Evolutionary conservation across 1,140 invertebrate species (phyloP).

Genomic region (Eubasilissa regina): DNA sequence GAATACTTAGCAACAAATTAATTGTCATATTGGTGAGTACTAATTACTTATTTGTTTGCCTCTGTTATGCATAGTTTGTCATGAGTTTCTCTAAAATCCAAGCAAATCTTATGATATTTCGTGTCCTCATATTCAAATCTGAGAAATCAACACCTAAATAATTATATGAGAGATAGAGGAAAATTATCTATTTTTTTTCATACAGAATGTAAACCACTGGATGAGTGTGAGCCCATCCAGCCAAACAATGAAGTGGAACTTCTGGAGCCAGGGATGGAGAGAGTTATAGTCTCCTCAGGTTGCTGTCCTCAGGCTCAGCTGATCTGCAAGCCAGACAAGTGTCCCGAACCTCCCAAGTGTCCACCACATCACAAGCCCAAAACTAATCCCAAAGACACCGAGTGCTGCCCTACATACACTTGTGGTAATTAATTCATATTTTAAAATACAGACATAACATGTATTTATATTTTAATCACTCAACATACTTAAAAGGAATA

Average conservation of each 20-base stretch:
- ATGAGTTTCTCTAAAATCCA: no score
- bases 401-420: conserved; percentile 78
- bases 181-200: conserved; percentile 40
- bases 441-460: no score
- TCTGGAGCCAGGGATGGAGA: conserved; percentile 76
- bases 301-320: conserved; percentile 79
- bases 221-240: conserved; percentile 75
- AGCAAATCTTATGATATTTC: neutral
- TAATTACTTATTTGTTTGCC: no score
- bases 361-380: conserved; percentile 73
- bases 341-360: conserved; percentile 75
- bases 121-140: neutral
- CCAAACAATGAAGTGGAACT: conserved; percentile 66
- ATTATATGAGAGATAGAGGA: neutral
- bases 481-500: no score
- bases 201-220: conserved; percentile 79
- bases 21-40: no score
- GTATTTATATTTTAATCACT: no score
- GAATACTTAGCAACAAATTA: no score
- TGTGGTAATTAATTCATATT: conserved; percentile 73
- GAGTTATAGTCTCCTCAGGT: conserved; percentile 74
- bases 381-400: conserved; percentile 65
- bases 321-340: conserved; percentile 76
- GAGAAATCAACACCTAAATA: neutral
- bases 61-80: no score